Base-by-base conservation (phyloP, 2,113 vertebrate species). In the Semicossyphus pulcher region DNA sequence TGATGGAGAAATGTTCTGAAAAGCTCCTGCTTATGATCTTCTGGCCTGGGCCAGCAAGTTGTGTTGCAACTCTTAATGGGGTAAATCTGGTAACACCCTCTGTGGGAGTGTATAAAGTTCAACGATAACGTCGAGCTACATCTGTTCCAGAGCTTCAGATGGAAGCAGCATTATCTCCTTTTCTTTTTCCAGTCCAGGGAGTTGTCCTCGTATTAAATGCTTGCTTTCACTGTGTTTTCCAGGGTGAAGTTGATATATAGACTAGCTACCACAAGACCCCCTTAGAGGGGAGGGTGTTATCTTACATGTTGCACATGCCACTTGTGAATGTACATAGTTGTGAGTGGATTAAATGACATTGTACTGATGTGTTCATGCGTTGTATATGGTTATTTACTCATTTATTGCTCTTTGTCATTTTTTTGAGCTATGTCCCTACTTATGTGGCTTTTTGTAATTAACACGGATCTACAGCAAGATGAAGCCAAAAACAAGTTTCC, bases 181-280 rank as follows among this genome's bases (percentile, higher is more conserved):
- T 80, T 65, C 36, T 48, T 67, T 59, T 41, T 36, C 42, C 53
- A 37, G 18, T 61, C 69, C 48, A 49, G 61, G 69, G 48, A 49
- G 18, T 47, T 57, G 34, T 66, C 18, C 26, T 77, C 29, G 60
- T 47, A 34, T 72, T 81, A 76, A 73, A 79, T 77, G 63, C 32
- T 73, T 76, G 74, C 72, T 84, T 72, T 65, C 62, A 42, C 66
- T 54, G n/a, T n/a, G n/a, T n/a, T n/a, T n/a, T n/a, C n/a, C n/a
- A n/a, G 54, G 6, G 11, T 8, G 34, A 75, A 70, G 47, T 41
- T 59, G 52, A 66, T 65, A 32, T 54, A 62, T 41, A 56, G 42
- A 54, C 21, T 45, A 26, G 25, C 61, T 47, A 44, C 44, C 34
- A 25, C 49, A 68, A n/a, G 51, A 53, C 61, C 53, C 34, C 23